Percentiles rank a stretch among this genome's conserved stretches.
These are phyloP conservation scores for Emmelina monodactyla DNA, from an alignment of 2,888 invertebrate species.

Conservation along the genomic window DNA sequence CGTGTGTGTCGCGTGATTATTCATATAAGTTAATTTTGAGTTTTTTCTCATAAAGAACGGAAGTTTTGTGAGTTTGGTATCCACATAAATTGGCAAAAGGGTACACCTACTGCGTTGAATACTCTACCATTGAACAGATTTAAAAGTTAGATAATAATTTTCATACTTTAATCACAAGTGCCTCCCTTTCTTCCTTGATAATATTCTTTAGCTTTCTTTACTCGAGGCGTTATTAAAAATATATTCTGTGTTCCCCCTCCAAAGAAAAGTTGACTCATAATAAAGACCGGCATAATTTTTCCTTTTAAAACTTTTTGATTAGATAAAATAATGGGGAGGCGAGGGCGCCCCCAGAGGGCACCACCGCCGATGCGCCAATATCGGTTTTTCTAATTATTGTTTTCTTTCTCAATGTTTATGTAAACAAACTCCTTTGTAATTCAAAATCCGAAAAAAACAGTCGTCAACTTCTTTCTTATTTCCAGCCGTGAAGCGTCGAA, in stretches of 20 bases:
- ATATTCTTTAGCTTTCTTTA: slow-evolving; percentile 23
- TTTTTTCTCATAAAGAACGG: too few species aligned
- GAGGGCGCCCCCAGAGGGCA: slow-evolving; percentile 30
- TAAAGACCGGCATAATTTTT: slow-evolving; percentile 67
- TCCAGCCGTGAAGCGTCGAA: too few species aligned
- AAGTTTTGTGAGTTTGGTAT: too few species aligned
- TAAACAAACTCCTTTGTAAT: slow-evolving; percentile 45
- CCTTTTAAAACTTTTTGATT: slow-evolving; percentile 69
- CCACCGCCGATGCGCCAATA: slow-evolving; percentile 54
- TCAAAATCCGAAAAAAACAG: slow-evolving; percentile 27
- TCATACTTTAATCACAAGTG: slow-evolving; percentile 32
- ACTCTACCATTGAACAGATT: too few species aligned
- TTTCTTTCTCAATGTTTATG: slow-evolving; percentile 47
- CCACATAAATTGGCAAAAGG: too few species aligned
- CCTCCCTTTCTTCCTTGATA: slow-evolving; percentile 26
- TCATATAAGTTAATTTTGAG: too few species aligned
- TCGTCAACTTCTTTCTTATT: slow-evolving; percentile 23
- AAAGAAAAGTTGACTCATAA: slow-evolving; percentile 65
- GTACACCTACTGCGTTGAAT: too few species aligned
- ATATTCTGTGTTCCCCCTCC: slow-evolving; percentile 54
- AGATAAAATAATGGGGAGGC: slow-evolving; percentile 67
- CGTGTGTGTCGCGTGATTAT: too few species aligned
- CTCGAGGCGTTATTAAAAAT: slow-evolving; percentile 62
- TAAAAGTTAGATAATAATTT: slow-evolving; percentile 14
- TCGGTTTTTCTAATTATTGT: slow-evolving; percentile 64